phyloP scores from a whole-genome alignment of 2,113 vertebrate genomes.

The Tapirus terrestris region DNA sequence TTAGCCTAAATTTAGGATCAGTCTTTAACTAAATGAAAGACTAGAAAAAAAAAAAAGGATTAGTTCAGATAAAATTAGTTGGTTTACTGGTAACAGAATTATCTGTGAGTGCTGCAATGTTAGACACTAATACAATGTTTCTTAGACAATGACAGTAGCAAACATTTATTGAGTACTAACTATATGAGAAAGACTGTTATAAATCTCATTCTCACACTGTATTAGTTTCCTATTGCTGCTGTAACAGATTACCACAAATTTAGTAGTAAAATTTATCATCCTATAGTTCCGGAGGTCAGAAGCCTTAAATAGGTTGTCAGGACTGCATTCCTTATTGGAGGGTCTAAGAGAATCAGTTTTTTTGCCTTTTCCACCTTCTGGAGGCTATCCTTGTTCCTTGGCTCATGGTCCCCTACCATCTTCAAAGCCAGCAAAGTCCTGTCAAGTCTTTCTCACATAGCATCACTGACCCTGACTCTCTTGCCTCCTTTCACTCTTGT shows the following conservation, averaged over 20 bases:
- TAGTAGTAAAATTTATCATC: neutral
- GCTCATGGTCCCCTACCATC: too few species aligned
- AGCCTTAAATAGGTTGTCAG: neutral
- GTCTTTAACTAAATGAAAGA: neutral
- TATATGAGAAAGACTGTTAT: neutral
- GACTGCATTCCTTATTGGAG: neutral
- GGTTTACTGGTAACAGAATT: neutral
- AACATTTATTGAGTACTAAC: neutral
- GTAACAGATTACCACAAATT: neutral
- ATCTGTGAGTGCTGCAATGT: neutral
- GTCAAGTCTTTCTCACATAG: too few species aligned
- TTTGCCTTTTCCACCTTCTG: neutral
- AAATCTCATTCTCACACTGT: neutral
- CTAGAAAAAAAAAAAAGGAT: neutral
- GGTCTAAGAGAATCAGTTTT: neutral
- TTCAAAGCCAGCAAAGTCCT: too few species aligned
- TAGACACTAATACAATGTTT: neutral
- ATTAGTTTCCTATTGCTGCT: neutral
- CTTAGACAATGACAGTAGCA: neutral
- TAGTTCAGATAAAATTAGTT: neutral
- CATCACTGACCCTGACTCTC: too few species aligned
- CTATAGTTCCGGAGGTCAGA: neutral
- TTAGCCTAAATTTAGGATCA: neutral
- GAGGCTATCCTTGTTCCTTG: neutral
- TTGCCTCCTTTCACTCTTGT: too few species aligned